phyloP scores from a whole-genome alignment of 2,113 vertebrate species.

The Scophthalmus maximus region DNA sequence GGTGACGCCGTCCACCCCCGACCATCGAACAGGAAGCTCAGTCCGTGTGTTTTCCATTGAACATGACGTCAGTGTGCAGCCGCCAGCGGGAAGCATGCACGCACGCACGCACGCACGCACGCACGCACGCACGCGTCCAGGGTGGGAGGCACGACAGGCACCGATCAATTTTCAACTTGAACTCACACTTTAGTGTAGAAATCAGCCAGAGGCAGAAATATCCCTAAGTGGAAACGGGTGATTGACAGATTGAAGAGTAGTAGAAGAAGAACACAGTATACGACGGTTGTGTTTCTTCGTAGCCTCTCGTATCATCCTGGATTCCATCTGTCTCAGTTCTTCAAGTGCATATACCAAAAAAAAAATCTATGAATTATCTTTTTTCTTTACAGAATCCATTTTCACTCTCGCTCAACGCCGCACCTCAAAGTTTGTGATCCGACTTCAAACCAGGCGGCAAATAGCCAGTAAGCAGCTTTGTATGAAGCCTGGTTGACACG shows the following conservation, averaged over 20 bases:
- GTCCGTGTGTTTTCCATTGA: slow-evolving; percentile 58
- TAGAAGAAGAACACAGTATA: not conserved
- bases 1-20: not conserved
- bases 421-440: slow-evolving; percentile 17
- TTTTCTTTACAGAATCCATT: slow-evolving; percentile 42
- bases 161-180: slow-evolving; percentile 52
- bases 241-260: not conserved
- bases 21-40: slow-evolving; percentile 43
- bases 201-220: not conserved
- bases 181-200: slow-evolving; percentile 20
- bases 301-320: slow-evolving; percentile 10
- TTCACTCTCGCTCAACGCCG: slow-evolving; percentile 14
- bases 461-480: slow-evolving; percentile 73
- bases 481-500: slow-evolving; percentile 43
- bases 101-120: not conserved
- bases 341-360: not conserved
- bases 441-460: slow-evolving; percentile 64
- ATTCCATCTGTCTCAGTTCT: not conserved
- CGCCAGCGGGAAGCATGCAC: not conserved
- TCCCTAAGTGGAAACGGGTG: slow-evolving; percentile 4
- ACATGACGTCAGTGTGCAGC: slow-evolving; percentile 51
- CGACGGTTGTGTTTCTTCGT: slow-evolving; percentile 21
- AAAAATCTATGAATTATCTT: slow-evolving; percentile 39
- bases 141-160: not conserved
- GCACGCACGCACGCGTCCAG: slow-evolving; percentile 17